These are phyloP conservation scores for Callitettix versicolor DNA, from an alignment of 1,140 invertebrate genomes.

Conservation along the genomic window DNA sequence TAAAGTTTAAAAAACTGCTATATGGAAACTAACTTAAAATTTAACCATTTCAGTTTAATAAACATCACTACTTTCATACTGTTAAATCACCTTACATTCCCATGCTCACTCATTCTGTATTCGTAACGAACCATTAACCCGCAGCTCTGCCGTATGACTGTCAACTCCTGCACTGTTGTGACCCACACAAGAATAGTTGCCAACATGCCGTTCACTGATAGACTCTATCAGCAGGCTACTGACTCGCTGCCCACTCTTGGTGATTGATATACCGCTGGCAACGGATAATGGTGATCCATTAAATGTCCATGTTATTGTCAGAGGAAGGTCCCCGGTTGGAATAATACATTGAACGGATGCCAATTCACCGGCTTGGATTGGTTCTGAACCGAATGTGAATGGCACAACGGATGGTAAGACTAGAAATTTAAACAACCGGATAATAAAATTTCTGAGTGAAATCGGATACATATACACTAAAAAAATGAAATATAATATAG, in stretches of 20 bases:
- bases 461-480: neutral
- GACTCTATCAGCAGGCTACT: slow-evolving; percentile 67
- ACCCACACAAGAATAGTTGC: slow-evolving; percentile 71
- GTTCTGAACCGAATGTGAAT: slow-evolving; percentile 47
- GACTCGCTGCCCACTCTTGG: slow-evolving; percentile 45
- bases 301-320: slow-evolving; percentile 54
- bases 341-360: slow-evolving; percentile 54
- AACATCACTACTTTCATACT: no score
- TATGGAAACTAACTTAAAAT: no score
- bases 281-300: slow-evolving; percentile 41
- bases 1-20: no score
- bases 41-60: no score
- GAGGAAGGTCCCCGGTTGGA: slow-evolving; percentile 55
- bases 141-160: slow-evolving; percentile 48
- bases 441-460: slow-evolving; percentile 10
- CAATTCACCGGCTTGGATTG: slow-evolving; percentile 29
- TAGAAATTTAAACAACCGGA: slow-evolving; percentile 29
- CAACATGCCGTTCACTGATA: slow-evolving; percentile 55
- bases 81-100: no score
- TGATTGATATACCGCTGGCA: slow-evolving; percentile 17
- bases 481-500: neutral
- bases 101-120: no score
- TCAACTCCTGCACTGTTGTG: slow-evolving; percentile 56
- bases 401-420: slow-evolving; percentile 49
- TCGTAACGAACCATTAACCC: slow-evolving; percentile 55